Evolutionary conservation across 2,797 vertebrate species (phyloP).

Genomic region (Myotis planiceps): DNA sequence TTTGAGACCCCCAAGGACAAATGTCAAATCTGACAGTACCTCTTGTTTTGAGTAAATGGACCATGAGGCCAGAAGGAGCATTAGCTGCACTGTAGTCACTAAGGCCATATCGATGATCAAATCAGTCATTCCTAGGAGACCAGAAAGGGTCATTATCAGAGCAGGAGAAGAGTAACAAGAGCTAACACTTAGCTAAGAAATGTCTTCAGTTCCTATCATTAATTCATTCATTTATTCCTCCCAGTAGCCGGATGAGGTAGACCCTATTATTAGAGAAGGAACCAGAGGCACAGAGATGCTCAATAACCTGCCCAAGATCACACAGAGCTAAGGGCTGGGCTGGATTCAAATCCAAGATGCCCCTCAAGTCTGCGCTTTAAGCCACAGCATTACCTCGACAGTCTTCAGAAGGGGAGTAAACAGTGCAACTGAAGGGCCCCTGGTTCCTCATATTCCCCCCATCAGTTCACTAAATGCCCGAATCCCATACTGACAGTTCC

Average conservation of each 20-base stretch:
- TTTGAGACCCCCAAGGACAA: neutral
- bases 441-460: fast-evolving
- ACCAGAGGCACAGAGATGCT: neutral
- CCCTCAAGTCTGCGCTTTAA: neutral
- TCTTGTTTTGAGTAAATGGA: neutral
- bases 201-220: neutral
- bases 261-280: neutral
- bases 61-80: neutral
- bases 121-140: neutral
- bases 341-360: neutral
- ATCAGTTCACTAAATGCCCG: neutral
- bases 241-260: neutral
- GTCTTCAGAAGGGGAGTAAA: neutral
- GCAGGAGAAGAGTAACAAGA: neutral
- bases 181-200: neutral
- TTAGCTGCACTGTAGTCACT: neutral
- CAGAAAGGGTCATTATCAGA: neutral
- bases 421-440: too few species aligned
- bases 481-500: neutral
- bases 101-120: neutral
- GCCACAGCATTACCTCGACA: fast-evolving
- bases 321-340: neutral
- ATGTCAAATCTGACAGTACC: neutral
- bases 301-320: neutral
- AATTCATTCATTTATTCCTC: neutral